Evolutionary conservation across 1,140 invertebrate genomes (phyloP).

Genomic region (Pinna nobilis): DNA sequence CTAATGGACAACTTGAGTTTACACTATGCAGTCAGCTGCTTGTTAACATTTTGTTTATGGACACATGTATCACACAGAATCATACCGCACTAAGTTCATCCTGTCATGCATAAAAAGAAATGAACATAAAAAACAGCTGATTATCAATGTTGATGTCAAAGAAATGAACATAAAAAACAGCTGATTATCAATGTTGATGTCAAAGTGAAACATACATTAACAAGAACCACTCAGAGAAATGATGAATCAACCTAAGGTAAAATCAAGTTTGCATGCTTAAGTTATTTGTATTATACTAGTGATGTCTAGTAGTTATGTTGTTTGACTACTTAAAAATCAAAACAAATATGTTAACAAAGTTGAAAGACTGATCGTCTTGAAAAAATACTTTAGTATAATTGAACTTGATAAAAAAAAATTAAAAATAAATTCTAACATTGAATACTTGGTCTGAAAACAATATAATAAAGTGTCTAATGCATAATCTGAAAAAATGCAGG

Average conservation of each 20-base stretch:
- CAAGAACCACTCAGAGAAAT: neutral
- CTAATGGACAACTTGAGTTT: neutral
- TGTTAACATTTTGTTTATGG: slow-evolving; percentile 3
- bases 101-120: slow-evolving; percentile 17
- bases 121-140: neutral
- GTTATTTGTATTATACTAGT: neutral
- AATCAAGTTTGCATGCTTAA: neutral
- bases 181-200: neutral
- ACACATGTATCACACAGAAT: slow-evolving; percentile 3
- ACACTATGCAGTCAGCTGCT: slow-evolving; percentile 10
- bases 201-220: neutral
- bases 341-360: too few species aligned
- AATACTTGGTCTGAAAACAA: too few species aligned
- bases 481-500: too few species aligned
- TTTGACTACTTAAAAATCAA: too few species aligned
- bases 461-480: too few species aligned
- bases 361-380: too few species aligned
- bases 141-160: neutral
- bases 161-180: neutral
- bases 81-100: slow-evolving; percentile 28
- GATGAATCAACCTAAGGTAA: neutral
- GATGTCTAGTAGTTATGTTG: too few species aligned
- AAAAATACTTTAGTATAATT: too few species aligned
- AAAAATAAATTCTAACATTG: too few species aligned
- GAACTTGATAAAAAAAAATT: too few species aligned